These are phyloP conservation scores for Papilio xuthus DNA, from an alignment of 1,140 invertebrate species.

Conservation along the genomic window DNA sequence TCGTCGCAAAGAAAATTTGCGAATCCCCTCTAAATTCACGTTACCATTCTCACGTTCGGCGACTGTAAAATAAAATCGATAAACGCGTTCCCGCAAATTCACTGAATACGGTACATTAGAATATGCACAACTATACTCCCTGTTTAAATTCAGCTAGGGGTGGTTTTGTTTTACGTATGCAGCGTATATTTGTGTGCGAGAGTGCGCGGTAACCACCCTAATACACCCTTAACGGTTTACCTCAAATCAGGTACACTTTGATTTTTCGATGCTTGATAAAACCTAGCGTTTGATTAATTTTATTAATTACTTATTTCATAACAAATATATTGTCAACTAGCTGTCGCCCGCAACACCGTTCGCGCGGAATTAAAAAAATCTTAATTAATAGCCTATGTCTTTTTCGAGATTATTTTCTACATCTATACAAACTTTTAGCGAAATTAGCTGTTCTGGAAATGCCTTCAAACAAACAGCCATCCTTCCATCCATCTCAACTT, in stretches of 20 bases:
- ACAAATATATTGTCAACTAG: too few relatives aligned
- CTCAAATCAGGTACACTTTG: conserved; percentile 56
- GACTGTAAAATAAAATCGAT: conserved; percentile 51
- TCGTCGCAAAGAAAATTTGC: background rate
- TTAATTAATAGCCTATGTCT: too few relatives aligned
- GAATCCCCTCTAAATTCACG: background rate
- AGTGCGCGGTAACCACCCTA: conserved; percentile 36
- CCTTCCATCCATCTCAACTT: too few relatives aligned
- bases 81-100: conserved; percentile 52
- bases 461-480: too few relatives aligned
- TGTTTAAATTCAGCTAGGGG: conserved; percentile 54
- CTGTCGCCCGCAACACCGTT: too few relatives aligned
- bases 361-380: too few relatives aligned
- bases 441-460: too few relatives aligned
- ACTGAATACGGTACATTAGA: conserved; percentile 62
- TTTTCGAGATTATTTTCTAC: background rate
- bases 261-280: conserved; percentile 54
- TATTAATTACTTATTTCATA: conserved; percentile 33
- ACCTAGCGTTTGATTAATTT: conserved; percentile 14
- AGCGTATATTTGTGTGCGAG: conserved; percentile 57
- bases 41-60: background rate
- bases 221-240: conserved; percentile 39
- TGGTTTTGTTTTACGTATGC: conserved; percentile 70
- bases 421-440: too few relatives aligned
- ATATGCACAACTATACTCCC: conserved; percentile 71